Base-by-base conservation (phyloP, 1,140 invertebrate species). In the Lepidurus apus region DNA sequence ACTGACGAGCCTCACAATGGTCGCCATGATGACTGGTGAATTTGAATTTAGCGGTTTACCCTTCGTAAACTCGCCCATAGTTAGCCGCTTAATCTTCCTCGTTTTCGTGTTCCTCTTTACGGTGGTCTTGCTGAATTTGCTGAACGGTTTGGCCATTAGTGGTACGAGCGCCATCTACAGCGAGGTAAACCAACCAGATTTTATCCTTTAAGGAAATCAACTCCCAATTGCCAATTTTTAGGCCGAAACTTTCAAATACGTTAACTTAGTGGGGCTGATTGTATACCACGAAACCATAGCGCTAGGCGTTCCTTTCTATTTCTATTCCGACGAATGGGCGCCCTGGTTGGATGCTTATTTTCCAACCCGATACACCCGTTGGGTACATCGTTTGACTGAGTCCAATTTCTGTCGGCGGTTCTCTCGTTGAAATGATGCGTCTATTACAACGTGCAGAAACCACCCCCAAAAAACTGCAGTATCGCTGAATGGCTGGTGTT, bases 1-100 rank as follows among this genome's bases (percentile, higher is more conserved):
- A 8, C 85, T 87, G 34, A 90, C 92, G 0, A 82, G 93, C 7
- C 92, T 93, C 80, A 93, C 93, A 85, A 93, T 92, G 0, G 89
- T 93, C 24, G 90, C 93, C 1, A 94, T 94, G 93, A 86, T 94
- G 34, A 93, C 92, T 0, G 93, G 93, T 9, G 93, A 94, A 84
- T 92, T 93, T 81, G 92, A 94, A 81, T 91, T 91, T 0, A 86
- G 88, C 7, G 89, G 89, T 21, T 90, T 94, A n/a, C 90, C 92
- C 43, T 93, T 94, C 81, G 85, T 88, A 21, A 85, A 86, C 17
- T 87, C 89, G 82, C 90, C 90, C 8, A 82, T 90, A 7, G 88
- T 88, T 26, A 92, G 91, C 82, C 91, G 91, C 80, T 80, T 92
- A 0, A 89, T 94, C 42, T 93, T 94, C 82, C 86, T 92, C 9